Base-by-base conservation (phyloP, 2,888 invertebrate genomes). In the Auanema sp. region DNA sequence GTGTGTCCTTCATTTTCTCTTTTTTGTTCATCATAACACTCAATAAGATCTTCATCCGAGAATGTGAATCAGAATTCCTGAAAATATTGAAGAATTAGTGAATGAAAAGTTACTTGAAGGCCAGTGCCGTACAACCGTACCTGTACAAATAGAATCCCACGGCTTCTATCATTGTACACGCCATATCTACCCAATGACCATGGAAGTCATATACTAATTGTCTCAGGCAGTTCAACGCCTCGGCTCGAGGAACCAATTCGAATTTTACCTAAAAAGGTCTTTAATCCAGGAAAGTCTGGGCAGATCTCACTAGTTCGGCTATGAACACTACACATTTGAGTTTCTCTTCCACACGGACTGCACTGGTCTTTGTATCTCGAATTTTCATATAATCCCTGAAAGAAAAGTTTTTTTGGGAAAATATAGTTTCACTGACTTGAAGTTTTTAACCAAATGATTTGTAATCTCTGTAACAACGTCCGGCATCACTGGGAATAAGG, bases 31-130 rank as follows among this genome's bases (percentile, higher is more conserved):
- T 62, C 57, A 81, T 70, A 16, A 82, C 81, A 40, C 78, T 75
- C 54, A 81, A 56, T 12, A 82, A 67, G n/a, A 75, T 69, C 60
- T 76, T 77, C 81, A 80, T 81, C 60, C 82, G 82, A 14, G 79
- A 66, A 58, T 79, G 79, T 52, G 75, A 77, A 49, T 81, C 81
- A 2, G 78, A 60, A 54, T 71, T 71, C 57, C 76, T 68, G 47
- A 21, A 61, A 42, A 12, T 18, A 1, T 25, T 18, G 12, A 56
- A 18, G 16, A 24, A 18, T 33, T 24, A 43, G 1, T 55, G 16
- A 33, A 49, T 18, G 21, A 8, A 16, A 57, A 21, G 12, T 40
- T 24, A 16, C 16, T 16, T 24, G 6, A 18, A 23, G 40, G 12
- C 14, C 6, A 24, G 4, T 6, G 18, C 11, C 12, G 14, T n/a